These are phyloP conservation scores for Mimumesa dahlbomi DNA, from an alignment of 2,888 invertebrate genomes.

Conservation along the genomic window DNA sequence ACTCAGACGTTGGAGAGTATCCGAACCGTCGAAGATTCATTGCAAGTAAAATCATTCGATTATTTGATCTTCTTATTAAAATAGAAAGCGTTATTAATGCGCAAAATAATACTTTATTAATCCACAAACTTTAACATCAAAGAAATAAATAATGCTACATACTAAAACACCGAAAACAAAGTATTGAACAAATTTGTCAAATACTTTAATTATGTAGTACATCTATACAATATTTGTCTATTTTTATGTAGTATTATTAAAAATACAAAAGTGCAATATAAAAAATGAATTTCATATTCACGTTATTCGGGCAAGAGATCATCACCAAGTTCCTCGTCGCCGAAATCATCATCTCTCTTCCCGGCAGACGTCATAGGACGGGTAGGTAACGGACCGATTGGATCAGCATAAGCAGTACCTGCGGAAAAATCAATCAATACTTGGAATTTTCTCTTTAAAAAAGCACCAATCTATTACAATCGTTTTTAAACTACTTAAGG, in stretches of 20 bases:
- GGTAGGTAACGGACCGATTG: constrained; percentile 82
- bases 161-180: not conserved
- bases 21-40: constrained; percentile 5
- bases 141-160: not conserved
- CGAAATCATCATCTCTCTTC: constrained; percentile 85
- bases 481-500: not conserved
- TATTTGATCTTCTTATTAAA: constrained; percentile 5
- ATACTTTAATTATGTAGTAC: not conserved
- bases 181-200: not conserved
- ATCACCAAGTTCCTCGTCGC: constrained; percentile 88
- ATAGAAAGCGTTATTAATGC: constrained; percentile 12
- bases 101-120: too few relatives aligned
- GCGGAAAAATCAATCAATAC: constrained; percentile 11
- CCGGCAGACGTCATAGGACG: constrained; percentile 83
- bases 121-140: too few relatives aligned
- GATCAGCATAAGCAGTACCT: constrained; percentile 83
- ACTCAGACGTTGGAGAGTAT: not conserved
- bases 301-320: constrained; percentile 87
- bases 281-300: constrained; percentile 13
- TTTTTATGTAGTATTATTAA: constrained; percentile 6
- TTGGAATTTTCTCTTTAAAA: too few relatives aligned
- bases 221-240: not conserved
- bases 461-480: not conserved
- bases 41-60: constrained; percentile 3
- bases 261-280: constrained; percentile 1